These are phyloP conservation scores for Antennarius striatus DNA, from an alignment of 2,113 vertebrate genomes.

Conservation along the genomic window DNA sequence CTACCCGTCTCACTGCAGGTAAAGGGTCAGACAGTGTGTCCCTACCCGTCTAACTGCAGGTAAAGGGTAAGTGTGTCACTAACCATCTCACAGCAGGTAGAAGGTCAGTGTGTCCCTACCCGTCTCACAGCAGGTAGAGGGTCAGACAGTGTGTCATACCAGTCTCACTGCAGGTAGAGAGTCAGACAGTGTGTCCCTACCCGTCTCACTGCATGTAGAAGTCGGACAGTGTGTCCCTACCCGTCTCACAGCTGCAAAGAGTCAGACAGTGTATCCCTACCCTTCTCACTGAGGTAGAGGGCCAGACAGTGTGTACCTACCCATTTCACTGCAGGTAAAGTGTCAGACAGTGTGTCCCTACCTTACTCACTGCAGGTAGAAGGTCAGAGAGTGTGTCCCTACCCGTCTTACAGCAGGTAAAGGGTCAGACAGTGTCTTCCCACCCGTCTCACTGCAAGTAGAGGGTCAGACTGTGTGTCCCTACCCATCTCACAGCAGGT, in stretches of 20 bases:
- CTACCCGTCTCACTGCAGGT: slow-evolving; percentile 10
- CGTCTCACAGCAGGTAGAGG: slow-evolving; percentile 12
- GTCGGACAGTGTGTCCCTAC: too few relatives aligned
- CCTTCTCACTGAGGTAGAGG: slow-evolving; percentile 12
- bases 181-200: too few relatives aligned
- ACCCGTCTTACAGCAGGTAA: slow-evolving; percentile 10
- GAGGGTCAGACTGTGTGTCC: too few relatives aligned
- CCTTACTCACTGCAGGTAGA: slow-evolving; percentile 11
- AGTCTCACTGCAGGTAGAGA: slow-evolving; percentile 11
- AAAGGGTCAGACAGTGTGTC: too few relatives aligned
- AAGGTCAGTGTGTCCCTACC: too few relatives aligned
- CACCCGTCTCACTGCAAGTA: slow-evolving; percentile 8
- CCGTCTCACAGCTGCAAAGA: slow-evolving; percentile 14
- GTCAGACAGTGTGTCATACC: too few relatives aligned
- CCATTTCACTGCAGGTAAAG: slow-evolving; percentile 10
- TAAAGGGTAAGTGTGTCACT: too few relatives aligned
- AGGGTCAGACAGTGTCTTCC: too few relatives aligned
- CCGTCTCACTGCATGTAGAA: slow-evolving; percentile 6
- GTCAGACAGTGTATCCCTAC: too few relatives aligned
- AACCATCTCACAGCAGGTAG: slow-evolving; percentile 10
- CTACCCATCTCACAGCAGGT: slow-evolving; percentile 9
- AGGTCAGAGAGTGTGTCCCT: too few relatives aligned
- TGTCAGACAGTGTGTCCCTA: too few relatives aligned
- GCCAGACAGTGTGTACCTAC: too few relatives aligned
- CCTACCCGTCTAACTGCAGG: slow-evolving; percentile 10